These are phyloP conservation scores for Patella depressa DNA, from an alignment of 2,888 invertebrate species.

Conservation along the genomic window DNA sequence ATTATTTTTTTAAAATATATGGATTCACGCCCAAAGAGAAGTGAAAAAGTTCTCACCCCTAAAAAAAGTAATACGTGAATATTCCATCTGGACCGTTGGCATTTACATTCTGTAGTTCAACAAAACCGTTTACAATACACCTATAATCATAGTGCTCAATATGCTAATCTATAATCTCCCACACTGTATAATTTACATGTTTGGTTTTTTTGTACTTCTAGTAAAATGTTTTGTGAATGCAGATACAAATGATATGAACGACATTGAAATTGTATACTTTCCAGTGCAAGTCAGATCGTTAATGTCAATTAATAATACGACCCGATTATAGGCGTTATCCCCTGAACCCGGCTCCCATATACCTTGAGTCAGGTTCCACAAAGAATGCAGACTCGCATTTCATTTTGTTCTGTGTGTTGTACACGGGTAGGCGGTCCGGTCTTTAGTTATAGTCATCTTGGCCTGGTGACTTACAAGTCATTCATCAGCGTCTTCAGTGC, in stretches of 20 bases:
- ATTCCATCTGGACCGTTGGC: neutral
- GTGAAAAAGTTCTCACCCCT: neutral
- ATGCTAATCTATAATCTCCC: conserved; percentile 3
- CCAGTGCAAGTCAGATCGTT: conserved; percentile 11
- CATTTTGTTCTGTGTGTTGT: conserved; percentile 6
- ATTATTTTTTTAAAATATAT: no score
- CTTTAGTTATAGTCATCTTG: neutral
- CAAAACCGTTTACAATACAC: neutral
- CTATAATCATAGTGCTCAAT: conserved; percentile 2
- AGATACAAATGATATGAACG: neutral
- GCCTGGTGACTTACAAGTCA: neutral
- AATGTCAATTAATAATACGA: conserved; percentile 1
- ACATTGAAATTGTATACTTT: conserved; percentile 10
- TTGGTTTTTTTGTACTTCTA: neutral
- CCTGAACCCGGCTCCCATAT: neutral
- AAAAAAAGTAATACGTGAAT: neutral
- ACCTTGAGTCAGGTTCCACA: conserved; percentile 1
- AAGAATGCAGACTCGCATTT: neutral
- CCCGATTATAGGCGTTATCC: neutral
- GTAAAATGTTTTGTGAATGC: neutral
- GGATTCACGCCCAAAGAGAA: no score
- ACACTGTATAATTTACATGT: conserved; percentile 7
- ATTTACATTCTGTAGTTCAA: neutral
- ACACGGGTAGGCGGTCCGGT: conserved; percentile 3
- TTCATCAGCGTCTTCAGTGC: neutral